phyloP scores from a whole-genome alignment of 1,140 invertebrate genomes.

The Amyelois transitella region DNA sequence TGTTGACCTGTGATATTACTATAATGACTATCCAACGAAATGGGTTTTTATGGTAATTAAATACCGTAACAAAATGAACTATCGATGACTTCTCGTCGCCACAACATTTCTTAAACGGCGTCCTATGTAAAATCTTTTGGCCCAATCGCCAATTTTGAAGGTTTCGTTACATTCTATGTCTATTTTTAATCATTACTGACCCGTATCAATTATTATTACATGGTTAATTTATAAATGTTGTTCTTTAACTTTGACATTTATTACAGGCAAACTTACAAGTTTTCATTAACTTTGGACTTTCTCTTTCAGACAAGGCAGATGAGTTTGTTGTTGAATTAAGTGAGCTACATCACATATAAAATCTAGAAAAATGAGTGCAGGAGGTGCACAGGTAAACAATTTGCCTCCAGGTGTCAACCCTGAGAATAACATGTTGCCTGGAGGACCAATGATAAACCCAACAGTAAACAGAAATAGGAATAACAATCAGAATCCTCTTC shows the following conservation, averaged over 20 bases:
- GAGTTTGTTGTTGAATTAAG: constrained; percentile 11
- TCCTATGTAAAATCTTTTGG: neutral
- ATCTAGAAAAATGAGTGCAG: constrained; percentile 47
- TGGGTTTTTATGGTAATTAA: neutral
- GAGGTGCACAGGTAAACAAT: constrained; percentile 53
- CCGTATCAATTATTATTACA: constrained; percentile 1
- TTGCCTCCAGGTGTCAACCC: constrained; percentile 68
- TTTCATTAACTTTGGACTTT: constrained; percentile 19
- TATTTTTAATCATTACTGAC: neutral
- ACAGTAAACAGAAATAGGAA: constrained; percentile 74
- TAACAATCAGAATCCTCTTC: constrained; percentile 82
- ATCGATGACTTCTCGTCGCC: neutral
- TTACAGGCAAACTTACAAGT: constrained; percentile 20
- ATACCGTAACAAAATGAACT: neutral
- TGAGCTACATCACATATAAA: constrained; percentile 12
- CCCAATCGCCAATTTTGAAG: constrained; percentile 7
- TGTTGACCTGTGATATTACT: constrained; percentile 13
- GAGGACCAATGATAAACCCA: constrained; percentile 70
- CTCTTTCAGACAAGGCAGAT: constrained; percentile 26
- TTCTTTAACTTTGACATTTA: constrained; percentile 29
- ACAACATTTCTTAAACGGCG: neutral
- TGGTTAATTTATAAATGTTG: constrained; percentile 6
- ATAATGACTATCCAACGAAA: neutral
- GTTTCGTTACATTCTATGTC: constrained; percentile 3
- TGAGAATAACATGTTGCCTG: constrained; percentile 72